Base-by-base conservation (phyloP, 2,888 invertebrate genomes). In the Daptonema setosum region DNA sequence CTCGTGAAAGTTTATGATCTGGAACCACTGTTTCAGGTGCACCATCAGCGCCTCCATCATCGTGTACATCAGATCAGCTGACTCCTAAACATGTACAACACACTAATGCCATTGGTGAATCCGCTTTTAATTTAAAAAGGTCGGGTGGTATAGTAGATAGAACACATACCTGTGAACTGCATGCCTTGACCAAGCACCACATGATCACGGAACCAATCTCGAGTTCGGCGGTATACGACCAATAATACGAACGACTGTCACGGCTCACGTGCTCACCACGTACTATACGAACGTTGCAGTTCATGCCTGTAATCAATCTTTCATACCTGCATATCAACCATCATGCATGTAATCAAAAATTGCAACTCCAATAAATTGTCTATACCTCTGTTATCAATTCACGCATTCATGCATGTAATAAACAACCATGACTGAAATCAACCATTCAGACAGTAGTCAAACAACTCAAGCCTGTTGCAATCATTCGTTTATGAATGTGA, bases 171-270 rank as follows among this genome's bases (percentile, higher is more conserved):
- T 45, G 45, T 22, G 45, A 11, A 26, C 41, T 43, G 22, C 54
- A 77, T 75, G 93, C 91, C 51, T 83, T 82, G 56, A 90, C 83
- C 58, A 93, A 79, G 20, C 88, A 87, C 91, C 91, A 93, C 90
- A 93, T 88, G 1, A 91, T 90, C 74, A 90, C 87, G 20, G 91
- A 87, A 66, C 87, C 87, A 28, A 90, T 88, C 75, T 95, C 93
- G 63, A 93, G 75, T 76, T 95, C 93, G 63, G 91, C 91, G 60
- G 88, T 87, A 76, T 93, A 95, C 30, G 93, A 90, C 52, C 91
- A 88, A 75, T 91, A 93, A 75, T 93, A 95, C 22, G 88, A 87
- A 62, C 87, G 87, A 50, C 90, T 88, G 73, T 95, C 93, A 76
- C 86, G 90, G 76, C 93, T 91, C 22, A 93, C 83, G 75, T 93